Evolutionary conservation across 2,113 vertebrate genomes (phyloP).

Genomic region (Siphamia tubifer): DNA sequence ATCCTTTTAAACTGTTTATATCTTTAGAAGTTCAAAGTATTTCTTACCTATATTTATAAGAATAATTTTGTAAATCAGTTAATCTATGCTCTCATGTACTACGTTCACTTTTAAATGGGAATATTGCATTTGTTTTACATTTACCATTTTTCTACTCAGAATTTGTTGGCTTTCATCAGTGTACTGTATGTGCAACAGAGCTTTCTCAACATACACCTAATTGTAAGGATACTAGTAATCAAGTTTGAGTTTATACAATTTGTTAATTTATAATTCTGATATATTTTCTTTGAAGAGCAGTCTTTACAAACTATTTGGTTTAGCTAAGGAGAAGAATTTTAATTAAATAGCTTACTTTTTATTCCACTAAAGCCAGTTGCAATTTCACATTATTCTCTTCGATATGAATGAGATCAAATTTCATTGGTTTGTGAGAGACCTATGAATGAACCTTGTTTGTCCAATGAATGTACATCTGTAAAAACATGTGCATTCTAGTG

Average conservation of each 20-base stretch:
- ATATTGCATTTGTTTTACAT: no score
- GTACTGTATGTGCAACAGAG: background rate
- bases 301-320: background rate
- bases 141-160: background rate
- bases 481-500: background rate
- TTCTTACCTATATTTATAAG: constrained; percentile 3
- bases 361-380: background rate
- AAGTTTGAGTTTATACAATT: background rate
- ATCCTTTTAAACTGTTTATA: constrained; percentile 42
- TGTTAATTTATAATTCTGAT: background rate
- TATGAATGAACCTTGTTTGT: background rate
- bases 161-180: background rate
- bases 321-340: constrained; percentile 1
- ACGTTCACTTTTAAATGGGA: background rate
- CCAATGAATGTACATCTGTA: background rate
- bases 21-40: constrained; percentile 16
- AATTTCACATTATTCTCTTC: background rate
- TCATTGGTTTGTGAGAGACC: background rate
- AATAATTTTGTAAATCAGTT: constrained; percentile 5
- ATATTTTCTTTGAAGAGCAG: constrained; percentile 1
- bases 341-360: constrained; percentile 2
- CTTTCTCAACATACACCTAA: no score
- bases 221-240: no score
- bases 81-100: constrained; percentile 30
- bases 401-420: background rate